Conservation (phyloP, 35 echinoderm and acorn worm species). For the Amphiura filiformis region DNA sequence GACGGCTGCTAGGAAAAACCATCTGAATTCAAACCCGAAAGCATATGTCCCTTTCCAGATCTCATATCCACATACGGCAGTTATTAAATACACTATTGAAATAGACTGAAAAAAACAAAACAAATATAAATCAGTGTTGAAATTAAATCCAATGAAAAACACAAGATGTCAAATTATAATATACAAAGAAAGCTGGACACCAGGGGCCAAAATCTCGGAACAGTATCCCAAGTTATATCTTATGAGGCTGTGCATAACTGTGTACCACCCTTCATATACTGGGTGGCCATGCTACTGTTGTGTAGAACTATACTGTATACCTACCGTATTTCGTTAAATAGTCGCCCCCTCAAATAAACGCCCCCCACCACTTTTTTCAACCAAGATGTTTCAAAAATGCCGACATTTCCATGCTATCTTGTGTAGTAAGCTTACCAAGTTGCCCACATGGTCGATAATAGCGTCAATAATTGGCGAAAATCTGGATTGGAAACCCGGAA, state of each 20-base stretch:
- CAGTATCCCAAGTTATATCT: background rate
- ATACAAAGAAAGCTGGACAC: background rate
- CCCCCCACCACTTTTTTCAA: no score
- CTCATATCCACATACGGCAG: conserved; percentile 78
- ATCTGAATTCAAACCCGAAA: conserved; percentile 72
- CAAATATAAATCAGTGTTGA: no score
- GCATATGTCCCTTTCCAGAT: conserved; percentile 68
- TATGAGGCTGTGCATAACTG: background rate
- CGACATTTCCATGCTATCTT: no score
- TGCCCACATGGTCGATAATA: no score
- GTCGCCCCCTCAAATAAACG: no score
- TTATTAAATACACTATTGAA: conserved; percentile 72
- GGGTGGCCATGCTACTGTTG: background rate
- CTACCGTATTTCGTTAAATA: no score
- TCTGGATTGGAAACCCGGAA: no score
- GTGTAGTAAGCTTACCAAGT: no score
- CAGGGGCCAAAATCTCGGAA: background rate
- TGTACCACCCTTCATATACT: background rate
- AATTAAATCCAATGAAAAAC: no score
- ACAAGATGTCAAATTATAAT: background rate
- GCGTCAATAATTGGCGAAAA: no score
- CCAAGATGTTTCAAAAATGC: no score
- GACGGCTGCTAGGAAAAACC: conserved; percentile 60
- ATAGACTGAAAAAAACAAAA: conserved; percentile 47
- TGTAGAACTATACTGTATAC: no score